These are phyloP conservation scores for Drosophila phalerata DNA, from an alignment of 2,888 invertebrate genomes.

Conservation along the genomic window DNA sequence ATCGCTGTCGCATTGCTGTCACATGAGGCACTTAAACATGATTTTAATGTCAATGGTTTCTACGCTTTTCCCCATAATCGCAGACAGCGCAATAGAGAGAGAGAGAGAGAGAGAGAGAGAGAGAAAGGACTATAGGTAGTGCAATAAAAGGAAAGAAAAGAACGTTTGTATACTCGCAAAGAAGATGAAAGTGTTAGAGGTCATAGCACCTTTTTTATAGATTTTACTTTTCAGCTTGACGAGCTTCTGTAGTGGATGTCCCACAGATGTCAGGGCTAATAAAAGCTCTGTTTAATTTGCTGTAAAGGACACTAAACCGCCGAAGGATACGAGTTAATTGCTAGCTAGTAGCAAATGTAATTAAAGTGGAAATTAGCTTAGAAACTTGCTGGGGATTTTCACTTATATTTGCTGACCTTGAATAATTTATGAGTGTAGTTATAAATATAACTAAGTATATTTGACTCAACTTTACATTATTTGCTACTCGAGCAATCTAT, in stretches of 20 bases:
- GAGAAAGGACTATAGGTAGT: too few species aligned
- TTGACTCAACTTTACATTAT: too few species aligned
- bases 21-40: slow-evolving; percentile 81
- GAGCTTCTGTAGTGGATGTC: slow-evolving; percentile 16
- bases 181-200: slow-evolving; percentile 78
- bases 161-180: slow-evolving; percentile 62
- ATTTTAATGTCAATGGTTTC: slow-evolving; percentile 83
- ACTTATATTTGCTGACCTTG: neutral
- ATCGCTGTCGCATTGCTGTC: slow-evolving; percentile 69
- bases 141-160: slow-evolving; percentile 29
- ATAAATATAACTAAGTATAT: neutral
- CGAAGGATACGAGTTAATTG: neutral
- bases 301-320: slow-evolving; percentile 24
- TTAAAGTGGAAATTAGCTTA: neutral
- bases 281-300: slow-evolving; percentile 33
- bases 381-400: neutral
- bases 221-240: slow-evolving; percentile 54
- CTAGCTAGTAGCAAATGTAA: slow-evolving; percentile 2
- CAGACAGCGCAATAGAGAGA: slow-evolving; percentile 19
- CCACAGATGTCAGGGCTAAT: slow-evolving; percentile 37
- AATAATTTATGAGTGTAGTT: too few species aligned
- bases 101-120: neutral
- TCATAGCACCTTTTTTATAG: slow-evolving; percentile 63
- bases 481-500: too few species aligned
- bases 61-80: slow-evolving; percentile 38